Percentiles rank a stretch among this genome's conserved stretches.
Conservation (phyloP, 2,797 vertebrate species). For the Champsocephalus gunnari region DNA sequence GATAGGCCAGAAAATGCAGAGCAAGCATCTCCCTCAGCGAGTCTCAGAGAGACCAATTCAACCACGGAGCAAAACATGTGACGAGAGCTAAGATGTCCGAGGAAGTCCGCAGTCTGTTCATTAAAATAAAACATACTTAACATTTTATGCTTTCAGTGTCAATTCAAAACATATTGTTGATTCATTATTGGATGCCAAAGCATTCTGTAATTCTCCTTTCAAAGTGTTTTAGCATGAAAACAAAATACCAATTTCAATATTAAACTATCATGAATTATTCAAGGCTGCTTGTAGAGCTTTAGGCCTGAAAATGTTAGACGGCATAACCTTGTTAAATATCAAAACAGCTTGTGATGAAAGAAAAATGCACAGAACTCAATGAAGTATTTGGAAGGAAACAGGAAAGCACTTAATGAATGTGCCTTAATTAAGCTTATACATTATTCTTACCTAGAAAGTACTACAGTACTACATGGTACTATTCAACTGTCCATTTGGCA, state of each 20-base stretch:
- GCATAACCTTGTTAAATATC: constrained; percentile 69
- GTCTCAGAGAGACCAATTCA: constrained; percentile 69
- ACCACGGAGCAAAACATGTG: constrained; percentile 32
- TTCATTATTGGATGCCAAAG: constrained; percentile 68
- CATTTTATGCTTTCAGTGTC: constrained; percentile 57
- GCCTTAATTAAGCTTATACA: not conserved
- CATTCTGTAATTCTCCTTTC: constrained; percentile 64
- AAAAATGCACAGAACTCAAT: constrained; percentile 47
- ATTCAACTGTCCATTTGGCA: not conserved
- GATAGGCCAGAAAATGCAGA: constrained; percentile 65
- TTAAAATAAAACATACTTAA: constrained; percentile 55
- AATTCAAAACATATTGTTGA: constrained; percentile 68
- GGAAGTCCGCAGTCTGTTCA: constrained; percentile 42
- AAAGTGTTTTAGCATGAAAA: constrained; percentile 67
- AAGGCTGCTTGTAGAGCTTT: constrained; percentile 54
- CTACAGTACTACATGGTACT: not conserved
- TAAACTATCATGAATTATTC: constrained; percentile 75
- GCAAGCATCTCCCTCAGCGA: constrained; percentile 57
- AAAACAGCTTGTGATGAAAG: constrained; percentile 66
- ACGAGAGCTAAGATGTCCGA: constrained; percentile 34
- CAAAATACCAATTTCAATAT: constrained; percentile 79
- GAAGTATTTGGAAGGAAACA: constrained; percentile 50
- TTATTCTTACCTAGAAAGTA: not conserved
- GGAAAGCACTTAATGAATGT: constrained; percentile 31
- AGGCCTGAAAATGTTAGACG: constrained; percentile 55